Base-by-base conservation (phyloP, 2,113 vertebrate species). In the Seriola dumerili region DNA sequence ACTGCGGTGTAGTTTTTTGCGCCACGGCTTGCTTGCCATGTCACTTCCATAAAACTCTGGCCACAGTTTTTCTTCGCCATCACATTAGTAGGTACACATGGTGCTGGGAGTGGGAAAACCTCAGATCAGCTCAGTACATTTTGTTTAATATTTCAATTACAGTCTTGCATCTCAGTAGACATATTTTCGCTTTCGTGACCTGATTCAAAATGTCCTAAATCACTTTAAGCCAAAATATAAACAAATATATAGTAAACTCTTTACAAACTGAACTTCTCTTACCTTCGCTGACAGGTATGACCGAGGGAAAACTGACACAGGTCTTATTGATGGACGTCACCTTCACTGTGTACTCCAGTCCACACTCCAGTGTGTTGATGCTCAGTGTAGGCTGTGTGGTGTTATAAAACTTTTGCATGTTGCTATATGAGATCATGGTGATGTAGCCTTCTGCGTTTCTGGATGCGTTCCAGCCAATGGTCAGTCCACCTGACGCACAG, bases 1-100 rank as follows among this genome's bases (percentile, higher is more conserved):
- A 80, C 12, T 8, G 73, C 93, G 0, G 66, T 79, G 83, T 82
- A 88, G 55, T 57, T 79, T 50, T 4, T 54, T 81, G 94, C 94
- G 0, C 94, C 95, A 0, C 9, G 83, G 57, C 93, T 95, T n/a
- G 78, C 58, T 8, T 62, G 42, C 96, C 96, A 96, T 0, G 50
- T 77, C 46, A 96, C 86, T 1, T 82, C 40, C 11, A 58, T 80
- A 32, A 83, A 79, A 65, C n/a, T 90, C 40, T 85, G 84, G 5
- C 72, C 63, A 54, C 96, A 96, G 63, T 38, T 86, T 64, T 44
- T 90, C 3, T 8, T 59, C 8, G 34, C 87, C 19, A 16, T 21
- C 32, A 96, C 76, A 0, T 94, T 76, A 11, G 86, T 90, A 12
- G 95, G 94, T 2, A 86, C 80, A 57, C 95, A 96, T 3, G 95